These are phyloP conservation scores for Metopolophium dirhodum DNA, from an alignment of 1,140 invertebrate genomes.

Conservation along the genomic window DNA sequence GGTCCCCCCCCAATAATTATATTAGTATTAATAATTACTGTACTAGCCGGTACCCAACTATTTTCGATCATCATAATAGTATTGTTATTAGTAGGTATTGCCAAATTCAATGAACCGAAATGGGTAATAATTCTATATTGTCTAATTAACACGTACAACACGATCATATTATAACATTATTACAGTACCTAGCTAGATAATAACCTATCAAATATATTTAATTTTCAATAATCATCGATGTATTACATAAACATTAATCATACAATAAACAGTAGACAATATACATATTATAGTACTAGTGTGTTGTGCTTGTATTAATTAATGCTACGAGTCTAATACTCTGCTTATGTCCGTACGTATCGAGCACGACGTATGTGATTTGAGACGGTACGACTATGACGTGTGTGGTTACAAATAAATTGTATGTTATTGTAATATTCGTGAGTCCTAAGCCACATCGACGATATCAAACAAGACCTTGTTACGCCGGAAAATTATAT, in stretches of 20 bases:
- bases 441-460: neutral
- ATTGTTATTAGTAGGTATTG: neutral
- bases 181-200: neutral
- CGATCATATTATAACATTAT: neutral
- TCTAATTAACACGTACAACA: neutral
- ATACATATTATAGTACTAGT: neutral
- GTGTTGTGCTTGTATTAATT: neutral
- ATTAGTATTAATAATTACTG: neutral
- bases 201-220: neutral
- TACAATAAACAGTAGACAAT: neutral
- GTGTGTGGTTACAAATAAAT: neutral
- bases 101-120: neutral
- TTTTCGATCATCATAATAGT: neutral
- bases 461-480: conserved; percentile 32
- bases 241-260: neutral
- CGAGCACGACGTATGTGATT: neutral
- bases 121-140: neutral
- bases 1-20: conserved; percentile 1
- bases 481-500: conserved; percentile 22
- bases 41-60: neutral
- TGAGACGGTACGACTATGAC: neutral
- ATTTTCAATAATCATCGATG: neutral
- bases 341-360: neutral
- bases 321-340: no score
- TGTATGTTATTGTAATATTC: neutral